phyloP scores from a whole-genome alignment of 2,113 vertebrate genomes.

The Caloenas nicobarica region DNA sequence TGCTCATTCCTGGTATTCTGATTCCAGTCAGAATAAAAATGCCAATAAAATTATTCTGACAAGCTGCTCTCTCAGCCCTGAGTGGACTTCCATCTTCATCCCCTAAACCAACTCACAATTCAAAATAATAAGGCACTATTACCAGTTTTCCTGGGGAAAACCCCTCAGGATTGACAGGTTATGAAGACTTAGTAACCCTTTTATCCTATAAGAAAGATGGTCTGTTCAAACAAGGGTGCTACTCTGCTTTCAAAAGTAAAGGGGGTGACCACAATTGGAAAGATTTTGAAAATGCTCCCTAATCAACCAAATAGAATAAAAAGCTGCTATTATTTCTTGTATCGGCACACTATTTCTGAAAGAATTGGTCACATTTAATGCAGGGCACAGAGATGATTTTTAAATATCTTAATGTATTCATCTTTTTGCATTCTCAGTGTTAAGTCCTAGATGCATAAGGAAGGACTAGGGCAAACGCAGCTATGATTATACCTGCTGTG shows the following conservation, averaged over 20 bases:
- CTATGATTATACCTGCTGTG: constrained; percentile 39
- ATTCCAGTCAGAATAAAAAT: constrained; percentile 54
- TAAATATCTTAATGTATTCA: neutral
- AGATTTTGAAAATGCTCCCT: constrained; percentile 36
- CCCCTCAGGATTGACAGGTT: constrained; percentile 39
- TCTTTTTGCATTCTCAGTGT: neutral
- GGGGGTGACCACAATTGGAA: neutral
- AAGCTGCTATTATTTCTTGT: constrained; percentile 18
- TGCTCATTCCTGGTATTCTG: constrained; percentile 29
- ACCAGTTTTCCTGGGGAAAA: constrained; percentile 46
- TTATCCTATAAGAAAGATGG: constrained; percentile 51
- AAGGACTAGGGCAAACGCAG: neutral
- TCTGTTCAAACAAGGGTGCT: constrained; percentile 66
- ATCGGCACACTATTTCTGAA: neutral
- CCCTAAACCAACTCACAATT: constrained; percentile 54
- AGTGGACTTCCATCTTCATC: constrained; percentile 59
- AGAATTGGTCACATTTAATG: neutral
- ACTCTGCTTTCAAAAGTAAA: constrained; percentile 22
- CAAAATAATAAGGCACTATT: constrained; percentile 68
- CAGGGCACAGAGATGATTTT: neutral
- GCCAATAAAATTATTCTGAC: constrained; percentile 49
- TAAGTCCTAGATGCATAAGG: neutral
- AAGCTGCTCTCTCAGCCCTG: constrained; percentile 39
- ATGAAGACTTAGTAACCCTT: constrained; percentile 57
- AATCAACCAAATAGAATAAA: constrained; percentile 35